phyloP scores from a whole-genome alignment of 1,140 invertebrate genomes.

The Drosophila pallidifrons region DNA sequence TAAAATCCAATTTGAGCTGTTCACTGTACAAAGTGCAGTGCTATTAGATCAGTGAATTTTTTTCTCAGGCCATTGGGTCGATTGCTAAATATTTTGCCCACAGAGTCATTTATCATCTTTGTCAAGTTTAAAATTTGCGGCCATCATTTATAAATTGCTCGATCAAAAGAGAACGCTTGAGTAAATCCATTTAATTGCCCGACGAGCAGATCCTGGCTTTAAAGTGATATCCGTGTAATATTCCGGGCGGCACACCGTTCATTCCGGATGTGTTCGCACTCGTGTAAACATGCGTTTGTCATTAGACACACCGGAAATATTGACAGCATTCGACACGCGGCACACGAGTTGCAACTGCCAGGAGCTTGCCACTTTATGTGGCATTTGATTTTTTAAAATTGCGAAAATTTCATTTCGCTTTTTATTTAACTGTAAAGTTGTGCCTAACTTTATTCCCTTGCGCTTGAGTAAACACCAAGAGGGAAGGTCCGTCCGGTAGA shows the following conservation, averaged over 20 bases:
- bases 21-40: neutral
- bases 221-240: conserved; percentile 73
- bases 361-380: conserved; percentile 63
- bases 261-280: conserved; percentile 77
- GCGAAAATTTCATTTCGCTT: conserved; percentile 49
- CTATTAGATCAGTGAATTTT: neutral
- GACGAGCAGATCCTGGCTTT: conserved; percentile 37
- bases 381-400: conserved; percentile 81
- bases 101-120: conserved; percentile 61
- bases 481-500: conserved; percentile 14
- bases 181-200: conserved; percentile 81
- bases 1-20: neutral
- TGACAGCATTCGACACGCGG: conserved; percentile 77
- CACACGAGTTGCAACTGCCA: conserved; percentile 48
- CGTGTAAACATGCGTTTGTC: conserved; percentile 83
- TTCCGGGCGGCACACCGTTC: conserved; percentile 46
- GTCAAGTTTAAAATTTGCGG: conserved; percentile 53
- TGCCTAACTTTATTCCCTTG: conserved; percentile 51
- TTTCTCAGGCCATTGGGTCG: conserved; percentile 1
- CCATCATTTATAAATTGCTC: conserved; percentile 81
- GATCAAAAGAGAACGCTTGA: conserved; percentile 67
- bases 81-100: conserved; percentile 34
- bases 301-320: conserved; percentile 84
- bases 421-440: conserved; percentile 45
- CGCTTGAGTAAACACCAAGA: conserved; percentile 69